These are phyloP conservation scores for Puma concolor DNA, from an alignment of 2,113 vertebrate genomes.

Conservation along the genomic window DNA sequence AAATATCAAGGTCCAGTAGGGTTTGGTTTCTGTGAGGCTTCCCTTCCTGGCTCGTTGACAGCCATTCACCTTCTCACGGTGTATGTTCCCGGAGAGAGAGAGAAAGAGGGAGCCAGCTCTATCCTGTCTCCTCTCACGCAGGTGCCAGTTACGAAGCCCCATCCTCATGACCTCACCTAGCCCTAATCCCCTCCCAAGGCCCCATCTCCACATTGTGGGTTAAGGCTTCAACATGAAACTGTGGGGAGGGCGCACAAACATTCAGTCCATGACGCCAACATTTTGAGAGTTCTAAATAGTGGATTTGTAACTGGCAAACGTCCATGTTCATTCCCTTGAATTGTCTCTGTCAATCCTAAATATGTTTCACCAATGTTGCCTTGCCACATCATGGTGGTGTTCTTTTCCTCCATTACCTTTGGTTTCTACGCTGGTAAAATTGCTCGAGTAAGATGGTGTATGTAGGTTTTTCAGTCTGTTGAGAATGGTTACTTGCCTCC, in stretches of 20 bases:
- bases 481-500: background rate
- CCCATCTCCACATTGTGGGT: background rate
- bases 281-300: background rate
- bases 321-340: background rate
- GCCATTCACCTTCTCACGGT: background rate
- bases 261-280: background rate
- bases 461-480: background rate
- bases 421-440: background rate
- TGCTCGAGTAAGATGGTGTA: background rate
- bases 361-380: background rate
- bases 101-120: background rate
- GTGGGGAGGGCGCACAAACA: background rate
- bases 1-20: background rate
- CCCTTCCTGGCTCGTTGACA: background rate
- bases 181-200: background rate
- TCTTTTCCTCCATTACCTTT: background rate
- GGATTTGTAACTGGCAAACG: background rate
- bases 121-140: background rate
- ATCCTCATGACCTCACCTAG: background rate
- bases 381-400: background rate
- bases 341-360: background rate
- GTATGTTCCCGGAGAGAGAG: background rate
- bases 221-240: background rate
- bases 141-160: rapidly evolving
- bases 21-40: background rate